Evolutionary conservation across 1,140 invertebrate genomes (phyloP).

Genomic region (Ostrea edulis): DNA sequence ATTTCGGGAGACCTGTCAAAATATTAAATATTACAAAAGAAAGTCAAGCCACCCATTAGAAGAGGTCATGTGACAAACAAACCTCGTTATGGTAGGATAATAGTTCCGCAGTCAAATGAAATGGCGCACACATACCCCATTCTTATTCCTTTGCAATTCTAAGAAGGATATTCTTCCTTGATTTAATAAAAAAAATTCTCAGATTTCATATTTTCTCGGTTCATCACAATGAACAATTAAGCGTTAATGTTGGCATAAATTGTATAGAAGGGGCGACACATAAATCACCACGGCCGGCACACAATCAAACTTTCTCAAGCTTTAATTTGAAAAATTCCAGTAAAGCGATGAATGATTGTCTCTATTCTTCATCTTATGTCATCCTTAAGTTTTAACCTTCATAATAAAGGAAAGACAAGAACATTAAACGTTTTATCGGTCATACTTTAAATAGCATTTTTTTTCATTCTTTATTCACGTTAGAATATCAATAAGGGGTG

Average conservation of each 20-base stretch:
- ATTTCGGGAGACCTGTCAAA: not conserved
- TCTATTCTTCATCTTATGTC: not conserved
- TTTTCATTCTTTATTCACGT: not conserved
- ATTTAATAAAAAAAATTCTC: constrained; percentile 5
- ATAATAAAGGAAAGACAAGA: not conserved
- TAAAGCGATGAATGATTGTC: constrained; percentile 13
- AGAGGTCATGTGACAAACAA: not conserved
- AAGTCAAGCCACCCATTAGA: not conserved
- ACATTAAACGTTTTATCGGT: not conserved
- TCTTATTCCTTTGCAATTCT: not conserved
- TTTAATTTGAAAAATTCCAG: constrained; percentile 12
- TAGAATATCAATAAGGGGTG: not conserved
- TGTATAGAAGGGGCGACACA: not conserved
- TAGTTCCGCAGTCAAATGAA: not conserved
- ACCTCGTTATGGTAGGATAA: not conserved
- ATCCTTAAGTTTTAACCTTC: not conserved
- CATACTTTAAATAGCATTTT: not conserved
- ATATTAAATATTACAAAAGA: not conserved
- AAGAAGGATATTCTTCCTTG: not conserved
- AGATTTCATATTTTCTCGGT: not conserved
- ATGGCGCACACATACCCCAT: not conserved
- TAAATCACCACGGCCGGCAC: not conserved
- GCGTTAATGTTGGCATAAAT: constrained; percentile 2
- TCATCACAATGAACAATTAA: not conserved
- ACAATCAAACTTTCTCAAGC: not conserved